Base-by-base conservation (phyloP, 2,797 vertebrate species). In the Xenentodon cancila region DNA sequence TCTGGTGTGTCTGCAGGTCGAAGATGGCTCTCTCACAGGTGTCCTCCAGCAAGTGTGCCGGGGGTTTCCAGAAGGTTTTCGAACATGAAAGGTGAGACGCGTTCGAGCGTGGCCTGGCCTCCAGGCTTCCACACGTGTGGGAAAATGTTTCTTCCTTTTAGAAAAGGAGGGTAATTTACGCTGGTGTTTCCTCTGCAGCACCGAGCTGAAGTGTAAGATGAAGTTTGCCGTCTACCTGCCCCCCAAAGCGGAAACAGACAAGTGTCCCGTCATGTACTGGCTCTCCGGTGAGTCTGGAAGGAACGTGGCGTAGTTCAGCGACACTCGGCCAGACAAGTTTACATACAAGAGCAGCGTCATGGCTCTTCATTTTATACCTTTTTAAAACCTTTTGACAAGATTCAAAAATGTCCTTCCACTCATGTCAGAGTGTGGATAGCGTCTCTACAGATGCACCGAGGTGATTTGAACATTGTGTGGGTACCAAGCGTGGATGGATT, bases 141-240 rank as follows among this genome's bases (percentile, higher is more conserved):
- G 34, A 37, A 37, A 37, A 3, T 12, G 17, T 9, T 0, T 5
- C 1, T 30, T 30, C 7, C 7, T 4, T 8, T 27, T 30, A 9
- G 18, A 25, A 4, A 11, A 16, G 22, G 13, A 19, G 16, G 0
- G 17, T 13, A 8, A 1, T 2, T 1, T 40, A 3, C 6, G 19
- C 46, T 50, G 20, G 1, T 56, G 48, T 67, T 1, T 70, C 2
- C 7, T 71, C 17, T 3, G 43, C 79, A 99, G 97, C 90, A 53
- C 85, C 4, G 96, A 98, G 78, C 90, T 99, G 53, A 97, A 95
- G 68, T 99, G 96, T 91, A 98, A 95, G 90, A 99, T 99, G 96
- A 98, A 93, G 88, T 97, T 99, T 84, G 97, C 92, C 8, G 86
- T 99, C 81, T 99, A 94, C 87, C 91, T 99, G 63, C 97, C 97